Conservation (phyloP, 2,113 vertebrate species). For the Indri indri region DNA sequence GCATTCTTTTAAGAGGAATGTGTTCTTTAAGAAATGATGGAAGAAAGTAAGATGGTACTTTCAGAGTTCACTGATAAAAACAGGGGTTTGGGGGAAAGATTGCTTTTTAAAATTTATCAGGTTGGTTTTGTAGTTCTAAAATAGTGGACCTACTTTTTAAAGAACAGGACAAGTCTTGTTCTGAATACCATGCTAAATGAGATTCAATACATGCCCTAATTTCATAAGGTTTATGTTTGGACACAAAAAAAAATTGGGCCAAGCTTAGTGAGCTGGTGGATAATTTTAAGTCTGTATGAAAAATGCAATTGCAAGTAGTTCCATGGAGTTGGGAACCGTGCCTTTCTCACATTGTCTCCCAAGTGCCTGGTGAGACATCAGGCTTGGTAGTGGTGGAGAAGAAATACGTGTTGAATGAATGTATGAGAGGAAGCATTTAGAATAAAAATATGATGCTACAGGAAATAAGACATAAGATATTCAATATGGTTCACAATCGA, state of each 20-base stretch:
- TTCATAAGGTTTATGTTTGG: background rate
- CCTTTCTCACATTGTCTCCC: background rate
- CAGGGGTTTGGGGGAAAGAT: background rate
- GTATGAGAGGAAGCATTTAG: background rate
- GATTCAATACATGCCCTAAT: background rate
- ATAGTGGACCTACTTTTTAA: background rate
- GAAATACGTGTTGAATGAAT: background rate
- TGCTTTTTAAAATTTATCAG: background rate
- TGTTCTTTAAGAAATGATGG: background rate
- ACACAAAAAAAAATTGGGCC: background rate
- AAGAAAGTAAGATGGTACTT: background rate
- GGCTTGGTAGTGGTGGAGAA: background rate
- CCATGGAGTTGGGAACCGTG: background rate
- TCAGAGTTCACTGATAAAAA: background rate
- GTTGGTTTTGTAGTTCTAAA: background rate
- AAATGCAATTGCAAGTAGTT: background rate
- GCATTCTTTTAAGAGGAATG: background rate
- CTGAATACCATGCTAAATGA: background rate
- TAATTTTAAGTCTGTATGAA: background rate
- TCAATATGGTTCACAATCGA: background rate
- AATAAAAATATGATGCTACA: background rate
- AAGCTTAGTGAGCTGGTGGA: background rate
- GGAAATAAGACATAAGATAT: background rate
- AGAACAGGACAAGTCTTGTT: background rate
- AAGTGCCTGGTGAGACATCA: background rate